Base-by-base conservation (phyloP, 2,113 vertebrate species). In the Zosterops pallidus region DNA sequence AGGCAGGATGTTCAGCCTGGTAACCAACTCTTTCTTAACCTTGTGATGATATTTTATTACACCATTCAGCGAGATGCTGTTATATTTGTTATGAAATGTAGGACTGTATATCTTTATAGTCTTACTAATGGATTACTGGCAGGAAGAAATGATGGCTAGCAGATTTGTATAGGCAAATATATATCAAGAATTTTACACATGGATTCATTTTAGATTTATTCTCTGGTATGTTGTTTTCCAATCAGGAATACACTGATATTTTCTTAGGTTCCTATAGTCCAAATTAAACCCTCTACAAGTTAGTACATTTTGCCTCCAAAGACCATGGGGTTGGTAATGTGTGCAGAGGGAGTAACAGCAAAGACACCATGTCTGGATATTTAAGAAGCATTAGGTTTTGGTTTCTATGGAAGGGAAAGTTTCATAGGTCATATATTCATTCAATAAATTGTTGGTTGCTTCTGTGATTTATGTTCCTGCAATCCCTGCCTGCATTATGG, bases 391-490 rank as follows among this genome's bases (percentile, higher is more conserved):
- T 77, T 70, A 63, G 31, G 77, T 56, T 70, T 78, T 68, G 37
- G 15, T 92, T 96, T 71, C 76, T 82, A 6, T 64, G 69, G 56
- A 90, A 84, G 65, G 46, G n/a, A 68, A 52, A 39, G 37, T 78
- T 96, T 96, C 86, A 42, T 64, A 86, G 93, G 46, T 90, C 74
- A 35, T 80, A 50, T 72, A 62, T 77, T 88, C 55, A 83, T 72
- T 76, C 50, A 79, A 85, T 79, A 76, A 92, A 74, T 59, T 85
- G 28, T 49, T 94, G 53, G 72, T 94, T 95, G 76, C 41, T 89
- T 46, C 53, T 15, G 6, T 86, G 92, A 94, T 86, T 96, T 96
- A 95, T 88, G 88, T 90, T 92, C 79, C 83, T 86, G 72, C 57
- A 69, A 10, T 94, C n/a, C 69, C 56, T 93, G 77, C 28, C 39